Base-by-base conservation (phyloP, 1,140 invertebrate species). In the Megalopta genalis region DNA sequence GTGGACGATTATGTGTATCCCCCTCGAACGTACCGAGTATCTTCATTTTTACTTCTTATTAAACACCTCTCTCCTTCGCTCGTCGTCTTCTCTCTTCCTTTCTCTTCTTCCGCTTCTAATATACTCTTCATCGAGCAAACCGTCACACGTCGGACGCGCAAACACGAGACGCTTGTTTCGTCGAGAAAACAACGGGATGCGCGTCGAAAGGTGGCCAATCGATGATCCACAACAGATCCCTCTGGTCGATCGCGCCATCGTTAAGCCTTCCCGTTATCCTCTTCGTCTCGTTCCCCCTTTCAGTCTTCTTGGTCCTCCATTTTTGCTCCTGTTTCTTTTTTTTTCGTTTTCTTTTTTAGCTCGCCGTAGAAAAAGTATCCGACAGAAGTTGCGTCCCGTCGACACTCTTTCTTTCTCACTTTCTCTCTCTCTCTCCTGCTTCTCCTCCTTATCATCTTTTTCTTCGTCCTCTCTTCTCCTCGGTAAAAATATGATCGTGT, bases 101-200 rank as follows among this genome's bases (percentile, higher is more conserved):
- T 69, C 27, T 39, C 27, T 1, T 54, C 37, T 10, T 14, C 42
- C 54, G 10, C 27, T 52, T 39, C 52, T 52, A 2, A 21, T 23
- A 46, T n/a, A 25, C 42, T 57, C 52, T 68, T 59, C 21, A 9
- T 57, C 37, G 16, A 6, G 16, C 25, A 67, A 25, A 77, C 32
- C n/a, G 25, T 10, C 70, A 27, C 71, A 64, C 82, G 68, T 81
- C 77, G 64, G 62, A 81, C 80, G 71, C 86, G 85, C 86, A 88
- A 88, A 69, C 86, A 81, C 85, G 82, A 81, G 85, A 88, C 77
- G 25, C 76, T 87, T 88, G 87, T 88, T 88, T 88, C 59, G 39
- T 81, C 70, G 73, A 27, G 81, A 86, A 88, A 88, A 88, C 87
- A 88, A 87, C 72, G 80, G 79, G 87, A 87, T 88, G 87, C 87